Evolutionary conservation across 2,113 vertebrate species (phyloP).

Genomic region (Rhineura floridana): DNA sequence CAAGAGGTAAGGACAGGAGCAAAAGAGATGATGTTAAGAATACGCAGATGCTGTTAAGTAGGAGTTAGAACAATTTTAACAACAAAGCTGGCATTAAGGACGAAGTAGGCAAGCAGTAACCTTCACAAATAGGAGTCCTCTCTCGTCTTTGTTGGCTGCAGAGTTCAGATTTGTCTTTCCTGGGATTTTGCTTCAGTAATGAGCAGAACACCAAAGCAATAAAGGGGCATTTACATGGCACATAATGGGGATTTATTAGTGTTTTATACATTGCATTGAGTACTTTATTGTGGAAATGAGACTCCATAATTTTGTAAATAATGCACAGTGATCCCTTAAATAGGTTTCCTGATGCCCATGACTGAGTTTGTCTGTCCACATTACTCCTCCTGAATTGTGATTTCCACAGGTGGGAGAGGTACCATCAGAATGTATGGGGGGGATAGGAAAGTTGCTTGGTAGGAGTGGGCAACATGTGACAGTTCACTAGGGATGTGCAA

Average conservation of each 20-base stretch:
- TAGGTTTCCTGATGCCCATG: background rate
- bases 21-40: background rate
- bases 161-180: background rate
- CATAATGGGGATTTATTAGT: constrained; percentile 16
- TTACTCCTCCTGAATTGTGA: background rate
- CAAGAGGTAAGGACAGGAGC: background rate
- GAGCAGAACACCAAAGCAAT: background rate
- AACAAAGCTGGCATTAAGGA: rapidly evolving
- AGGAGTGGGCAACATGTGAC: background rate
- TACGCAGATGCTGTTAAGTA: rapidly evolving
- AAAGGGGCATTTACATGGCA: background rate
- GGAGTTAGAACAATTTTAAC: background rate
- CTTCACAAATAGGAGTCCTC: rapidly evolving
- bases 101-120: rapidly evolving
- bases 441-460: background rate
- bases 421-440: background rate
- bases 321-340: background rate
- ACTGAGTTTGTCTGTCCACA: background rate
- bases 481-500: no score
- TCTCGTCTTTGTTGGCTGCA: rapidly evolving
- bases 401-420: background rate
- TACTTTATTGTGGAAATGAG: background rate
- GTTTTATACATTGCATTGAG: background rate
- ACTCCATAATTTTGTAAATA: constrained; percentile 7
- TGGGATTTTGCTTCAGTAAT: background rate